Evolutionary conservation across 2,888 invertebrate species (phyloP).

Genomic region (Chrysolina haemoptera): DNA sequence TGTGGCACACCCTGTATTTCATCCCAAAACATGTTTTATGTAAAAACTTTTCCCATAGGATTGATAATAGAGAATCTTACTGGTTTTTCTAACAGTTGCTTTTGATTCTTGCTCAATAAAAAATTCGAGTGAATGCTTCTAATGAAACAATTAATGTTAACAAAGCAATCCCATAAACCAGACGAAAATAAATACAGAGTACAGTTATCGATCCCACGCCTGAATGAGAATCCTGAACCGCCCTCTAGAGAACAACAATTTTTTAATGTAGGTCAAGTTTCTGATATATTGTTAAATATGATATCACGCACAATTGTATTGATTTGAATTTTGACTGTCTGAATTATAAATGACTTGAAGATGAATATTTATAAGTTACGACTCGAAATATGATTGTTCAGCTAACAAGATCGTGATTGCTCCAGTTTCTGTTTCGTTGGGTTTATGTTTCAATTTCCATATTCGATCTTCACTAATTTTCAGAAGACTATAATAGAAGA

Average conservation of each 20-base stretch:
- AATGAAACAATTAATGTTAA: neutral
- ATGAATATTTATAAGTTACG: neutral
- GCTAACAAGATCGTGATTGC: neutral
- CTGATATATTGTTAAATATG: neutral
- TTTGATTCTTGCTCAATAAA: no score
- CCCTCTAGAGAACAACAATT: slow-evolving; percentile 7
- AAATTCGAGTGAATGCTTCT: neutral
- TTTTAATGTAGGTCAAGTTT: slow-evolving; percentile 3
- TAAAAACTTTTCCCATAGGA: neutral
- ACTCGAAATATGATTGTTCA: neutral
- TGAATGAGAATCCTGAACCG: slow-evolving; percentile 1
- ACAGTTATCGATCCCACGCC: neutral
- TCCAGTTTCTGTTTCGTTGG: neutral
- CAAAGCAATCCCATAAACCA: neutral
- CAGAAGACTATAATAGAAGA: no score
- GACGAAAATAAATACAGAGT: neutral
- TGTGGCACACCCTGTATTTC: no score
- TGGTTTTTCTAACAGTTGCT: no score
- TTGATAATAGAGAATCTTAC: no score
- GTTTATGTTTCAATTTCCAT: neutral
- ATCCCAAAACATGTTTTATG: no score
- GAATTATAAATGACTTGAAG: neutral
- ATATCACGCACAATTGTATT: neutral
- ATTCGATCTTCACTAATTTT: no score
- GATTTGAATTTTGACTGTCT: neutral